These are phyloP conservation scores for Chroicocephalus ridibundus DNA, from an alignment of 2,113 vertebrate genomes.

Conservation along the genomic window DNA sequence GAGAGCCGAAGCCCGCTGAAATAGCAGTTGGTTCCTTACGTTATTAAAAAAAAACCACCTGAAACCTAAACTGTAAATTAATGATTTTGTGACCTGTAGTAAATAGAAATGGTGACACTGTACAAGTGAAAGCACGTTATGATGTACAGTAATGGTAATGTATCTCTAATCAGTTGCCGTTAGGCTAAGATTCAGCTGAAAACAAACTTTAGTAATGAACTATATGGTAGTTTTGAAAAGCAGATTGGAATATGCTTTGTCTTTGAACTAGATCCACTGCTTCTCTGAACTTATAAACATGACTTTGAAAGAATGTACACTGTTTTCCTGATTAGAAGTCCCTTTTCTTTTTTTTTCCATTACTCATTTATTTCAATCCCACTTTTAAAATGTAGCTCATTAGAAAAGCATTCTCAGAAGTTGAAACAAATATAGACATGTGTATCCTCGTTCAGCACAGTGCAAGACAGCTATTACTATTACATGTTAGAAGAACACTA, in stretches of 20 bases:
- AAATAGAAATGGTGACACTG: not conserved
- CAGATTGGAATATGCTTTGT: slow-evolving; percentile 26
- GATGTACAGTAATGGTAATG: not conserved
- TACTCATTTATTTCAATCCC: slow-evolving; percentile 40
- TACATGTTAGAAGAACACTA: not conserved
- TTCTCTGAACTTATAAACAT: slow-evolving; percentile 60
- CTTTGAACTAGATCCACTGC: slow-evolving; percentile 43
- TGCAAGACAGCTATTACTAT: not conserved
- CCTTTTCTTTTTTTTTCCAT: slow-evolving; percentile 3
- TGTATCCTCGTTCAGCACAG: not conserved
- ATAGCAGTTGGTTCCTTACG: not conserved
- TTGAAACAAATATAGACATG: not conserved
- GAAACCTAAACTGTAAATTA: not conserved
- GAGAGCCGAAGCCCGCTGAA: not conserved
- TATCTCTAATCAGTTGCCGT: not conserved
- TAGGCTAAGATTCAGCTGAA: not conserved
- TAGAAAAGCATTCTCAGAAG: slow-evolving; percentile 45
- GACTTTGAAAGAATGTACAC: slow-evolving; percentile 63
- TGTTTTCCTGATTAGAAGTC: slow-evolving; percentile 44
- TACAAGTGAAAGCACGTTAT: not conserved
- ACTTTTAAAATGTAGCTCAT: slow-evolving; percentile 37
- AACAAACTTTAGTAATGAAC: not conserved
- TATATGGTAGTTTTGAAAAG: slow-evolving; percentile 15
- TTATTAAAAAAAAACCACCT: not conserved
- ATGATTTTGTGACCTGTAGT: not conserved